Evolutionary conservation across 2,113 vertebrate species (phyloP), one percentile per base, ranked within the genome.

Genomic region (Xenopus laevis): DNA sequence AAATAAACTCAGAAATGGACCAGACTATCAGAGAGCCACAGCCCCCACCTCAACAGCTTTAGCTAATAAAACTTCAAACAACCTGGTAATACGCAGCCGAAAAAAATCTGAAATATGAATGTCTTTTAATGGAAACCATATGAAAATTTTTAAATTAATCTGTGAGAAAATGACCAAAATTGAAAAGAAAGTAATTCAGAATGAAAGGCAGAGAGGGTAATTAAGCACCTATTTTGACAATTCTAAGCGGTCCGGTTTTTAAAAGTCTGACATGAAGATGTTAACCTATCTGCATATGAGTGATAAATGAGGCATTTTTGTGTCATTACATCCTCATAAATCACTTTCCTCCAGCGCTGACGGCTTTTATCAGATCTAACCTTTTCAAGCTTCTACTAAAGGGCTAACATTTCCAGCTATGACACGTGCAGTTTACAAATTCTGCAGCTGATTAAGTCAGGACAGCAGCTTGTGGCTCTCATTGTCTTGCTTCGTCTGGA

Each of bases 301-400:
- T 94, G 91, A 95, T 94, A 98, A 98, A 98, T 98, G 94, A 97
- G 95, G 92, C 95, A 93, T 96, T 94, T 71, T 92, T 93, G 91
- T 93, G 92, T 94, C 90, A 95, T 98, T 98, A 96, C 94, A 91
- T 88, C 89, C 91, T 87, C 91, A 96, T 98, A 95, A 98, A 97
- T 98, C 96, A 95, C 91, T 93, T 94, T 93, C 88, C 93, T 91
- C 90, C 93, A 93, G 84, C 87, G 86, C 90, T 95, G 96, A 97
- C 95, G 95, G 95, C 92, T 95, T 96, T 96, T 95, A 96, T 98
- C 95, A 97, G 95, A 93, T 94, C 89, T 98, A 98, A 98, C 97
- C 97, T 99, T 99, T 99, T 96, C 95, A 95, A 95, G 95, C 93
- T 92, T 94, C 94, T 93, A 94, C 96, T 95, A 96, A 91, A 95